Conservation (phyloP, 1,140 invertebrate species). For the Glomeris maerens region DNA sequence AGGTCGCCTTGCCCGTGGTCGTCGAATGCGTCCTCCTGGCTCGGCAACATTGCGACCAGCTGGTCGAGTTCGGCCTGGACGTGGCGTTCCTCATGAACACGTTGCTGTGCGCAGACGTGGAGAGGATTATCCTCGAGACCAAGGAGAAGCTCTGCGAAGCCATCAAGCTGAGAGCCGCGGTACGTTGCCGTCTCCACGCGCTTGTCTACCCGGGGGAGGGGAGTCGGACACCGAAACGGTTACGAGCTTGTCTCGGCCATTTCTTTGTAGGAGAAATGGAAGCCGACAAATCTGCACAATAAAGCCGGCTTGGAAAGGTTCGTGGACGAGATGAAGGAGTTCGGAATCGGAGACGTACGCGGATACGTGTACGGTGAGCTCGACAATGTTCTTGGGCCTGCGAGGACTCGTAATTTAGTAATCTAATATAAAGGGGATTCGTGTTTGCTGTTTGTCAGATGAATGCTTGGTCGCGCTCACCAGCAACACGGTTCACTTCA, state of each 20-base stretch:
- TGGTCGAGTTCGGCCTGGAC: constrained; percentile 58
- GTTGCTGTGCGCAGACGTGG: constrained; percentile 51
- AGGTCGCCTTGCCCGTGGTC: constrained; percentile 63
- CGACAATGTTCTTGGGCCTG: not conserved
- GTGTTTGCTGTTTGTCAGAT: constrained; percentile 36
- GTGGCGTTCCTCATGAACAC: constrained; percentile 69
- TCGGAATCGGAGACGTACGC: constrained; percentile 38
- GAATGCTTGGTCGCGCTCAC: constrained; percentile 53
- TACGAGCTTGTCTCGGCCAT: not conserved
- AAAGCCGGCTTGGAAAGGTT: constrained; percentile 38
- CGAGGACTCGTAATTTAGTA: not conserved
- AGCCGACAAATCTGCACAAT: constrained; percentile 48
- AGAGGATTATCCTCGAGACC: constrained; percentile 43
- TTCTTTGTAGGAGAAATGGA: constrained; percentile 51
- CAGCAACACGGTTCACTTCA: constrained; percentile 51
- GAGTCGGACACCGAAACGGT: not conserved
- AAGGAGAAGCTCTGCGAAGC: constrained; percentile 59
- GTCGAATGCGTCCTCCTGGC: constrained; percentile 72
- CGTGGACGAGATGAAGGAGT: constrained; percentile 39
- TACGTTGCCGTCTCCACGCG: not conserved
- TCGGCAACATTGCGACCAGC: constrained; percentile 56
- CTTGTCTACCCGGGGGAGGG: not conserved
- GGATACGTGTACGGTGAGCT: constrained; percentile 39
- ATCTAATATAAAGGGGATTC: not conserved
- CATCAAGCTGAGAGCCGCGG: constrained; percentile 45